Base-by-base conservation (phyloP, 2,888 invertebrate species). In the Baccha elongata region DNA sequence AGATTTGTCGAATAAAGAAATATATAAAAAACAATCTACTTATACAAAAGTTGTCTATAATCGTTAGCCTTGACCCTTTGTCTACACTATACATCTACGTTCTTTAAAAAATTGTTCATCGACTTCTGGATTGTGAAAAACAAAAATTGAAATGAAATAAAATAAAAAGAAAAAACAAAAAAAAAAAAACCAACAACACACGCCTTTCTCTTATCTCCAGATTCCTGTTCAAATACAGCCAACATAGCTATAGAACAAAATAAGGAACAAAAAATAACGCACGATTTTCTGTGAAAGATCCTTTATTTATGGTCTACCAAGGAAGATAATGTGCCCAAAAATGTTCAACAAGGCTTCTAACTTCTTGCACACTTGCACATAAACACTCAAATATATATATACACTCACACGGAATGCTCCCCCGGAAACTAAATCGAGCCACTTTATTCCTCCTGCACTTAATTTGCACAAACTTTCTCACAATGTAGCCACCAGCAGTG, bases 281-380 rank as follows among this genome's bases (percentile, higher is more conserved):
- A 72, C 62, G 60, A 68, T 50, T 68, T 78, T 72, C 78, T 78
- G 76, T 74, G 73, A 62, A 58, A 79, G 73, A 74, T 65, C 37
- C 68, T 79, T 74, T 79, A 84, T 84, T 84, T 84, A 84, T 79
- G 84, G 84, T 84, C 84, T 79, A 79, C 79, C 84, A 32, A 74
- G 52, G 65, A 69, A 79, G 84, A 84, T 84, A 84, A 79, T 84
- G 79, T 84, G 79, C 64, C 73, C 84, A 55, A 73, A 73, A 84
- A 84, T 79, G 84, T 84, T 84, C 79, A 84, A 78, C 84, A 84
- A 79, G 84, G 73, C 73, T 84, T 84, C 79, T 84, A 78, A 83
- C 68, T 83, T 68, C 62, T 76, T 67, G 67, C 48, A 73, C 53
- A 64, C 72, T 55, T 48, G 35, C 72, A 55, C 72, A 53, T n/a